Conservation (phyloP, 2,888 invertebrate species). For the Amorpha juglandis region DNA sequence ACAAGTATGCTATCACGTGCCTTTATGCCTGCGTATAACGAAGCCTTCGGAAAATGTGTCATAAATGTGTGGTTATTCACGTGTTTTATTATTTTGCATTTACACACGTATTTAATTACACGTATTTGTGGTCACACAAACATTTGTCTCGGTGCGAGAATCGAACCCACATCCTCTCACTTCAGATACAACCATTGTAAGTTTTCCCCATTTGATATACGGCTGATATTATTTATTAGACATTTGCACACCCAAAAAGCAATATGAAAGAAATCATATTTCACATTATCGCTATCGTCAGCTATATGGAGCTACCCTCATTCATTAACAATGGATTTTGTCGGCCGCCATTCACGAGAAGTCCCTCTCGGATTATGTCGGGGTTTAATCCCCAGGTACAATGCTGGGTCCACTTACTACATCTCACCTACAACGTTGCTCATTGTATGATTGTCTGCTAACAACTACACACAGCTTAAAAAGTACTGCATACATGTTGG, state of each 20-base stretch:
- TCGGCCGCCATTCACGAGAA: slow-evolving; percentile 48
- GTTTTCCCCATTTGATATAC: neutral
- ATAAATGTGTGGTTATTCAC: no score
- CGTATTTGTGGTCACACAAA: no score
- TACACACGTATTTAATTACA: no score
- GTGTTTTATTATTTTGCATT: no score
- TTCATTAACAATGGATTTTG: slow-evolving; percentile 74
- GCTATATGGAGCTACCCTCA: slow-evolving; percentile 42
- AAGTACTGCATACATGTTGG: slow-evolving; percentile 1
- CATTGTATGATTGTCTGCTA: slow-evolving; percentile 56
- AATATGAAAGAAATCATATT: slow-evolving; percentile 19
- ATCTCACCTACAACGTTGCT: slow-evolving; percentile 57
- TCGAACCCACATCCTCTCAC: no score
- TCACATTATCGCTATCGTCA: slow-evolving; percentile 22
- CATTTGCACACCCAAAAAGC: neutral
- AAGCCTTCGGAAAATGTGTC: no score
- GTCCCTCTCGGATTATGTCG: slow-evolving; percentile 72
- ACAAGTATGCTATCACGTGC: no score
- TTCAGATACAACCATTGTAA: no score
- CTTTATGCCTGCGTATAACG: no score
- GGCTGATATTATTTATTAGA: neutral
- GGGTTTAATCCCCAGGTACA: slow-evolving; percentile 68
- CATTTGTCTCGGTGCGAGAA: no score
- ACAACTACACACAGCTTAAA: slow-evolving; percentile 38
- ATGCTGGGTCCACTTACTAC: slow-evolving; percentile 58